Conservation (phyloP, 1,140 invertebrate species). For the Drosophila chauvacae region DNA sequence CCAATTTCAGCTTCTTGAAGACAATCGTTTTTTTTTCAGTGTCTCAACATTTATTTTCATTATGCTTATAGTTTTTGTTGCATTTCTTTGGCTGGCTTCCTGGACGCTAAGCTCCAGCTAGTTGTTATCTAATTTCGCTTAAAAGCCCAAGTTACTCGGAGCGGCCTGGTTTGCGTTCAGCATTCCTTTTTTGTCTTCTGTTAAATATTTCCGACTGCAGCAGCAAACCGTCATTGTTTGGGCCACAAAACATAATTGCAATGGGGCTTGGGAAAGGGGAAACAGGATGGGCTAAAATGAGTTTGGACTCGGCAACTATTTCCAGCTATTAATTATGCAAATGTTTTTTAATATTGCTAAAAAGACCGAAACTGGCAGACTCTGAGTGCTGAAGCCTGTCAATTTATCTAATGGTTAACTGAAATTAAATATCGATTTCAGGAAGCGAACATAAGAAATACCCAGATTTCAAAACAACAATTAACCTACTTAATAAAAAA, state of each 20-base stretch:
- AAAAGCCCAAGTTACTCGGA: slow-evolving; percentile 53
- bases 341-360: slow-evolving; percentile 70
- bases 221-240: slow-evolving; percentile 70
- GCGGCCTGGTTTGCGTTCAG: slow-evolving; percentile 36
- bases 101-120: slow-evolving; percentile 32
- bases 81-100: slow-evolving; percentile 36
- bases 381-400: slow-evolving; percentile 40
- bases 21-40: slow-evolving; percentile 1
- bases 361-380: slow-evolving; percentile 27
- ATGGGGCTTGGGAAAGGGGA: slow-evolving; percentile 1
- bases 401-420: slow-evolving; percentile 66
- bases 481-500: slow-evolving; percentile 64
- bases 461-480: slow-evolving; percentile 52
- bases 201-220: slow-evolving; percentile 77
- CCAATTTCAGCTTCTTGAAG: neutral
- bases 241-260: slow-evolving; percentile 54
- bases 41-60: slow-evolving; percentile 27
- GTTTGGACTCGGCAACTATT: slow-evolving; percentile 51
- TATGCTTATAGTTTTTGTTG: slow-evolving; percentile 24
- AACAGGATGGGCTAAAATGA: slow-evolving; percentile 34
- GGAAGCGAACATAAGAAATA: slow-evolving; percentile 1
- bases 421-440: slow-evolving; percentile 3
- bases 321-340: slow-evolving; percentile 74
- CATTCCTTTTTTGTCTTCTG: slow-evolving; percentile 41
- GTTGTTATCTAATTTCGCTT: slow-evolving; percentile 74